A percentile compares a stretch with the other conserved stretches of the same genome.
Evolutionary conservation across 2,797 vertebrate species (phyloP).

Genomic region (Carapus acus): DNA sequence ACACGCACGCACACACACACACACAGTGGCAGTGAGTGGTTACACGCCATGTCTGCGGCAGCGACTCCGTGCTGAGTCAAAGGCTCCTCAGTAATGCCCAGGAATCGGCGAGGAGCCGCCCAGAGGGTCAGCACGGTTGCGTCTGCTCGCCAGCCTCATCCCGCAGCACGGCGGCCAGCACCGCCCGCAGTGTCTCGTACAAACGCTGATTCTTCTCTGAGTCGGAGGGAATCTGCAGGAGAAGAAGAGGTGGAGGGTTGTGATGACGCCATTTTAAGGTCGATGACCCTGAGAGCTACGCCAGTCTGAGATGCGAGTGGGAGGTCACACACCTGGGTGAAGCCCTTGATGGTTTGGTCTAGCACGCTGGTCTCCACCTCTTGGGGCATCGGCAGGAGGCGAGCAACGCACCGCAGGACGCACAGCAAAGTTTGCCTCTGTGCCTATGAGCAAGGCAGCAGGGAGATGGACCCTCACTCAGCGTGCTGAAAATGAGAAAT

Average conservation of each 20-base stretch:
- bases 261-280: no score
- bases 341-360: conserved; percentile 80
- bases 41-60: no score
- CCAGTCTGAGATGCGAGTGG: no score
- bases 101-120: neutral
- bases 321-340: conserved; percentile 80
- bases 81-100: conserved; percentile 41
- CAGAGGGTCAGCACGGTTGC: conserved; percentile 47
- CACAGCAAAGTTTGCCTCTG: conserved; percentile 87
- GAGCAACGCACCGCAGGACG: conserved; percentile 83
- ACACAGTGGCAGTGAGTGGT: conserved; percentile 64
- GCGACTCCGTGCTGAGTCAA: conserved; percentile 29
- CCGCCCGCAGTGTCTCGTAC: conserved; percentile 77
- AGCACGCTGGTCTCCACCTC: conserved; percentile 81
- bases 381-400: conserved; percentile 74
- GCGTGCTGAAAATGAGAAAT: no score
- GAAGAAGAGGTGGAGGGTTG: neutral
- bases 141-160: conserved; percentile 66
- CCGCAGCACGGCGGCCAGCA: conserved; percentile 79
- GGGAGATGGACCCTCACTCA: no score
- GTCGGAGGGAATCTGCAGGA: conserved; percentile 57
- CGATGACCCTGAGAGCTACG: no score
- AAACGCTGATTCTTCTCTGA: conserved; percentile 74
- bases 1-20: conserved; percentile 62
- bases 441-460: conserved; percentile 63